A percentile compares a stretch with the other conserved stretches of the same genome.
Conservation (phyloP, 1,140 invertebrate species). For the Drosophila pseudoobscura region DNA sequence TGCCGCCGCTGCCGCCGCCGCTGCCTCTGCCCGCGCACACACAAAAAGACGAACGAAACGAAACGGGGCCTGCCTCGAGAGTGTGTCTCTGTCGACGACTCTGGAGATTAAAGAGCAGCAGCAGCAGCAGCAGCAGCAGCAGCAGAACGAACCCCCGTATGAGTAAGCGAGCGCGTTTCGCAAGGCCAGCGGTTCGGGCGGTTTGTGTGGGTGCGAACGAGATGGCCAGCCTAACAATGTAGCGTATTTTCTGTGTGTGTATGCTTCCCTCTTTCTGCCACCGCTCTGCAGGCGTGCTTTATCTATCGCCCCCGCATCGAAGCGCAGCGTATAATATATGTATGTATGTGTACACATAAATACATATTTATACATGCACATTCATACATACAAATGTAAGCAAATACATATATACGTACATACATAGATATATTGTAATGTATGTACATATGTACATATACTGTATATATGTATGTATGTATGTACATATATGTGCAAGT, state of each 20-base stretch:
- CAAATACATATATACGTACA: background rate
- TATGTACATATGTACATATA: background rate
- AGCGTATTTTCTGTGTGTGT: slow-evolving; percentile 43
- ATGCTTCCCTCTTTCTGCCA: slow-evolving; percentile 5
- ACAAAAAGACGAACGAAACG: slow-evolving; percentile 26
- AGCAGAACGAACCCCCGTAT: slow-evolving; percentile 14
- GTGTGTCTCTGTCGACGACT: slow-evolving; percentile 62
- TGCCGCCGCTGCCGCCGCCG: slow-evolving; percentile 38
- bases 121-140: slow-evolving; percentile 27
- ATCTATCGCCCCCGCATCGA: slow-evolving; percentile 6
- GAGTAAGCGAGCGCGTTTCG: slow-evolving; percentile 76
- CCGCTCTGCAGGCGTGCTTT: slow-evolving; percentile 1
- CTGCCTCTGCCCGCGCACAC: too few relatives aligned
- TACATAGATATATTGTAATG: slow-evolving; percentile 1
- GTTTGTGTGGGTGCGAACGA: slow-evolving; percentile 43
- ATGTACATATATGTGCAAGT: background rate
- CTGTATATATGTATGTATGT: background rate
- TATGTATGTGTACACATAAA: background rate
- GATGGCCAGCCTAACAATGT: slow-evolving; percentile 48
- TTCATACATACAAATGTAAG: too few relatives aligned
- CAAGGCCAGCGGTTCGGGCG: slow-evolving; percentile 63
- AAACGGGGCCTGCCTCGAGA: slow-evolving; percentile 71
- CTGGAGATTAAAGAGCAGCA: slow-evolving; percentile 68
- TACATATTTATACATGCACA: background rate
- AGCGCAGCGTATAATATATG: slow-evolving; percentile 7